phyloP scores from a whole-genome alignment of 2,797 vertebrate genomes.

The Ptychadena robeensis region DNA sequence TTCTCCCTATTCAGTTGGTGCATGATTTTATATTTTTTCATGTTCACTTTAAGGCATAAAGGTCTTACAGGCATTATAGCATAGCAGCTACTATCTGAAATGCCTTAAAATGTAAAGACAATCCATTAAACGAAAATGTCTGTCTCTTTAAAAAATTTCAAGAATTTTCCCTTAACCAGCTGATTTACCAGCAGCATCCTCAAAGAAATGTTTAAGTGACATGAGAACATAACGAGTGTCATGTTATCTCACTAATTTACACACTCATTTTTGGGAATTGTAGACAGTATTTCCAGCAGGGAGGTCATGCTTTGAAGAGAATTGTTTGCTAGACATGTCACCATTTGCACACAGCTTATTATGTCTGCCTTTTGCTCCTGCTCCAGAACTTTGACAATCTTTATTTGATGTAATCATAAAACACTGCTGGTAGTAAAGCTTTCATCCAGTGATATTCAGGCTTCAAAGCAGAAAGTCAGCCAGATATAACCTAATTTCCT shows the following conservation, averaged over 20 bases:
- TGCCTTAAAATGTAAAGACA: slow-evolving; percentile 17
- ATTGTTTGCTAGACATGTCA: slow-evolving; percentile 23
- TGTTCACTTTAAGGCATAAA: too few relatives aligned
- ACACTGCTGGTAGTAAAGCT: too few relatives aligned
- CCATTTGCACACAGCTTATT: slow-evolving; percentile 19
- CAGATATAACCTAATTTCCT: too few relatives aligned
- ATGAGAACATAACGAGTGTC: background rate
- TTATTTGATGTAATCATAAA: slow-evolving; percentile 1
- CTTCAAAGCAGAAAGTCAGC: too few relatives aligned
- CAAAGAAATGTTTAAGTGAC: slow-evolving; percentile 12
- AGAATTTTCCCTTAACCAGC: slow-evolving; percentile 2
- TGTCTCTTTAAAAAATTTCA: background rate
- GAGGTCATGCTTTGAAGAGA: slow-evolving; percentile 36
- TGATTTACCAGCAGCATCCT: background rate
- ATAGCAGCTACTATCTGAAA: background rate
- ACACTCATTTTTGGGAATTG: slow-evolving; percentile 20
- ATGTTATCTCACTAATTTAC: background rate
- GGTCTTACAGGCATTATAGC: too few relatives aligned
- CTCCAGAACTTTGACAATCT: background rate
- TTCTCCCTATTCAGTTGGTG: too few relatives aligned
- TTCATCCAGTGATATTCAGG: too few relatives aligned
- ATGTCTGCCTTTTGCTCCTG: slow-evolving; percentile 18
- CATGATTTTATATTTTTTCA: too few relatives aligned
- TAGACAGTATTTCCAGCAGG: slow-evolving; percentile 15
- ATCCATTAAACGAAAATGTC: slow-evolving; percentile 12